Percentiles rank a stretch among this genome's conserved stretches.
These are phyloP conservation scores for Fregetta grallaria DNA, from an alignment of 2,113 vertebrate genomes.

Conservation along the genomic window DNA sequence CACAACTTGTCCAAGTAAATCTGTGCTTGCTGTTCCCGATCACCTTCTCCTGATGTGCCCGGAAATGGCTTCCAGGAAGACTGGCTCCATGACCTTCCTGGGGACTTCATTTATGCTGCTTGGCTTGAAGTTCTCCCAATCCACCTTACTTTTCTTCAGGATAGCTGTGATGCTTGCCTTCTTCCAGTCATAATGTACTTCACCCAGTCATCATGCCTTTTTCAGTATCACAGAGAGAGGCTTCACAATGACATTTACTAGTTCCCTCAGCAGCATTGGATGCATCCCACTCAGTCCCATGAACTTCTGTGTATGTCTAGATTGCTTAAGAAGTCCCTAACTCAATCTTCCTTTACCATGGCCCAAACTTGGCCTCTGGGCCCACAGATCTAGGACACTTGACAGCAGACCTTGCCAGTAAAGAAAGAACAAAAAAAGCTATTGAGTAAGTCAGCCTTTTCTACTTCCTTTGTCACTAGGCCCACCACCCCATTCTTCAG, in stretches of 20 bases:
- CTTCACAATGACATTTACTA: background rate
- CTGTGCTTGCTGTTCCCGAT: rapidly evolving
- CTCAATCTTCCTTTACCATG: background rate
- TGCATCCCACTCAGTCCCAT: background rate
- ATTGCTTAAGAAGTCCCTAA: background rate
- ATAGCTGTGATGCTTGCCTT: background rate
- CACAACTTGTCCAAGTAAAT: background rate
- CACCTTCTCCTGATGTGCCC: background rate
- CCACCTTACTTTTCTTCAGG: background rate
- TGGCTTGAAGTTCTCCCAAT: background rate
- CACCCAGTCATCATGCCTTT: background rate
- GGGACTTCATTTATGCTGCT: background rate
- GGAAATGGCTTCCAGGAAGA: background rate
- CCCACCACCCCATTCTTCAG: background rate
- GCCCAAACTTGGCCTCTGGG: background rate
- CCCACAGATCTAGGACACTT: background rate
- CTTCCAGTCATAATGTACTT: background rate
- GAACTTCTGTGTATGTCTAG: background rate
- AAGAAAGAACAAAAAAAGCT: background rate
- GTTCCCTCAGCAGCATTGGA: background rate
- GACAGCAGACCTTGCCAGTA: background rate
- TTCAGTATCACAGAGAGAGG: background rate
- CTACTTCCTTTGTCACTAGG: background rate
- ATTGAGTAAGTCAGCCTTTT: background rate
- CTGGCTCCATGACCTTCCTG: background rate